Evolutionary conservation across 2,797 vertebrate species (phyloP).

Genomic region (Erithacus rubecula): DNA sequence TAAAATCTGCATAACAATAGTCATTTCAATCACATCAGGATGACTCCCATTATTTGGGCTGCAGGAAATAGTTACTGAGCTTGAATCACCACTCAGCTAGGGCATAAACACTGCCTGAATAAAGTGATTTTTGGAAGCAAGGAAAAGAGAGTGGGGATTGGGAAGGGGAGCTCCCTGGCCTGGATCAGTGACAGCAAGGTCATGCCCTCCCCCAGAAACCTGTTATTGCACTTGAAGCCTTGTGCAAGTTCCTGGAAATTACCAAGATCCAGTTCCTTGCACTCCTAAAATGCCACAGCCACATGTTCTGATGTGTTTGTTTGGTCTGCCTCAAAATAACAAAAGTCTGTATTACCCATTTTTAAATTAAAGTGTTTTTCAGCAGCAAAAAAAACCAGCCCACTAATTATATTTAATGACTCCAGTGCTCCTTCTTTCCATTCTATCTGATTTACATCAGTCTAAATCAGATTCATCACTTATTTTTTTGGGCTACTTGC

Average conservation of each 20-base stretch:
- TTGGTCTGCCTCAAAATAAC: not conserved
- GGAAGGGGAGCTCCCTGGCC: not conserved
- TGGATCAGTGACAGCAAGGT: not conserved
- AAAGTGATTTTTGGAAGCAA: not conserved
- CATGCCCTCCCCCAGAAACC: not conserved
- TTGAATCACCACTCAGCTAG: not conserved
- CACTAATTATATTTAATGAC: not conserved
- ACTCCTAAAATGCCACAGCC: not conserved
- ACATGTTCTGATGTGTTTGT: not conserved
- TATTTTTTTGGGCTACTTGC: not conserved
- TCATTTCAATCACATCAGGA: not conserved
- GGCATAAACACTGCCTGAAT: not conserved
- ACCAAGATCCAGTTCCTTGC: not conserved
- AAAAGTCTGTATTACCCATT: not conserved
- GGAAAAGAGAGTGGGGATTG: not conserved
- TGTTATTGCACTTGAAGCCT: not conserved
- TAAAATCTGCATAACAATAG: not conserved
- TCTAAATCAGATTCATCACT: not conserved
- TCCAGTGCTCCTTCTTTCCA: not conserved
- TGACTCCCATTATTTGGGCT: not conserved
- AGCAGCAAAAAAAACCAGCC: rapidly evolving
- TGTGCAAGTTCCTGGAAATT: not conserved
- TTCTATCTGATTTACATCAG: not conserved
- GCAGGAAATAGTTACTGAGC: not conserved
- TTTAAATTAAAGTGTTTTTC: not conserved